Base-by-base conservation (phyloP, 2,888 invertebrate genomes). In the Acleris literana region DNA sequence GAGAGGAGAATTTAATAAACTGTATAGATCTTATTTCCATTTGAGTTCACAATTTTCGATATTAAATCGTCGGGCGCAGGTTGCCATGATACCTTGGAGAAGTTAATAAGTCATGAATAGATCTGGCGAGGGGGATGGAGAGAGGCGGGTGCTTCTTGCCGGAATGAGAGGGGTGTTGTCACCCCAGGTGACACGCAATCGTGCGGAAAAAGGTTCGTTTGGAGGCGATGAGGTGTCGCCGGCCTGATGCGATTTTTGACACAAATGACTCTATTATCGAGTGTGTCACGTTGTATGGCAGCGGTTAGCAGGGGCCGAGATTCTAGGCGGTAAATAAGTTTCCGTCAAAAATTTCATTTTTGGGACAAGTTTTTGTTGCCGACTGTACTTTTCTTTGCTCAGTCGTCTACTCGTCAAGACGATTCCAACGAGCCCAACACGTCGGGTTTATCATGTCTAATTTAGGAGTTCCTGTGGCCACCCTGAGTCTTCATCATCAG, bases 91-190 rank as follows among this genome's bases (percentile, higher is more conserved):
- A 92, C 92, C 90, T 89, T 76, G 85, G 86, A 90, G 89, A 82
- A 90, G 91, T 90, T 92, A 92, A 92, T 92, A 92, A 92, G 92
- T 92, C 92, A 92, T 90, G 90, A 92, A 91, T 87, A 87, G 87
- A 77, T 74, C 75, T 85, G 67, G 76, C 69, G 76, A 90, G 72
- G 71, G 87, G 75, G 86, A 88, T 59, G 72, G 79, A 69, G 73
- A 63, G 72, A 83, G 73, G 70, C 63, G 71, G 53, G 65, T 43
- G 63, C 65, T 66, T 65, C 74, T 73, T 66, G 82, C 70, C 64
- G 46, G 77, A 86, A 71, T 76, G 81, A 77, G 86, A 86, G 71
- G 77, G 78, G 68, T 46, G 33, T 71, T 63, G 71, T 71, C 75
- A 83, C 85, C 86, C 88, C 87, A 88, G 89, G 89, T 82, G 86